These are phyloP conservation scores for Nyctereutes procyonoides DNA, from an alignment of 2,113 vertebrate genomes.

Conservation along the genomic window DNA sequence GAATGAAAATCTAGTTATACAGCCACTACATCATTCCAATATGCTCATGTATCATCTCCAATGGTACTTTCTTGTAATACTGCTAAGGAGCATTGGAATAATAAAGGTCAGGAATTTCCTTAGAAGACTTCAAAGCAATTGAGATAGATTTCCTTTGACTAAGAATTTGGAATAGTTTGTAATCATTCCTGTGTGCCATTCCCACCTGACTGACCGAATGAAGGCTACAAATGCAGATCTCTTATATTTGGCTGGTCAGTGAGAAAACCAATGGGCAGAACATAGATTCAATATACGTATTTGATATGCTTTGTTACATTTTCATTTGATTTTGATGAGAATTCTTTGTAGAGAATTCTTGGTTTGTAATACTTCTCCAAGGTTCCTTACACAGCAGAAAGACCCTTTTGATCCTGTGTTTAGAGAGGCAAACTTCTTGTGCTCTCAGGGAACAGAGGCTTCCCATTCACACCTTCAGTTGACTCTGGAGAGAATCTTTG, in stretches of 20 bases:
- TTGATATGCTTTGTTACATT: background rate
- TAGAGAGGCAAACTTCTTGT: slow-evolving; percentile 72
- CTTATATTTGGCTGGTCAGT: background rate
- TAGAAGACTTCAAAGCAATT: slow-evolving; percentile 24
- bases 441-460: slow-evolving; percentile 54
- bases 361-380: background rate
- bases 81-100: background rate
- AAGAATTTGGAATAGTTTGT: slow-evolving; percentile 25
- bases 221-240: background rate
- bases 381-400: slow-evolving; percentile 77
- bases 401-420: slow-evolving; percentile 69
- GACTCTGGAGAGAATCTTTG: slow-evolving; percentile 68
- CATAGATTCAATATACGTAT: background rate
- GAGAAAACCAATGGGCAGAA: background rate
- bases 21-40: background rate
- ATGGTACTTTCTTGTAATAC: background rate
- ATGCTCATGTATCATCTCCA: background rate
- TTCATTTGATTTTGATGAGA: background rate
- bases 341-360: background rate
- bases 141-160: background rate
- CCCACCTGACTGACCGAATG: background rate
- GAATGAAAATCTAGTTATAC: background rate
- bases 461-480: slow-evolving; percentile 79
- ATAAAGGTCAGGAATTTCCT: slow-evolving; percentile 19
- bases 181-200: background rate